Conservation (phyloP, 2,888 invertebrate species). For the Stenolophus ochropezus region DNA sequence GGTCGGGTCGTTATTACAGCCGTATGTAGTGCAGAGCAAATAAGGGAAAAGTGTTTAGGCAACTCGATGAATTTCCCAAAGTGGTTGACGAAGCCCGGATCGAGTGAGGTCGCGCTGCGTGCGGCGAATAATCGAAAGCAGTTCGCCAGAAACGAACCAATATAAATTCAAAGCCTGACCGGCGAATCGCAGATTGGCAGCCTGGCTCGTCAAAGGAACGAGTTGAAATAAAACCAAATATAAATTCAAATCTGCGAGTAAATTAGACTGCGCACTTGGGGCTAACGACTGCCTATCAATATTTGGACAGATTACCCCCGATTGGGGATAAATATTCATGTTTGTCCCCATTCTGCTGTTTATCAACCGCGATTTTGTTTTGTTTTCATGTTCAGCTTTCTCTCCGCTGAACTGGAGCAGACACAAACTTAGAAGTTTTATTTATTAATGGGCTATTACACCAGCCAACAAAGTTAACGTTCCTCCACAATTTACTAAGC, state of each 20-base stretch:
- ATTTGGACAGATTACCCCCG: conserved; percentile 3
- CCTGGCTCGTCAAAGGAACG: conserved; percentile 32
- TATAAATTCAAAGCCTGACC: conserved; percentile 55
- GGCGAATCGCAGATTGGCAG: conserved; percentile 1
- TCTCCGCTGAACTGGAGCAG: too few relatives aligned
- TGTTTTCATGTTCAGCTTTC: not conserved
- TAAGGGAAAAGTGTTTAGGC: conserved; percentile 54
- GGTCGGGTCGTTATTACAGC: conserved; percentile 14
- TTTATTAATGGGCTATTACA: too few relatives aligned
- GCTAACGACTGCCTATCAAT: conserved; percentile 22
- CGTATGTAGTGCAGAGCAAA: conserved; percentile 55
- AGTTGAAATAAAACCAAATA: conserved; percentile 50
- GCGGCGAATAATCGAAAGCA: conserved; percentile 53
- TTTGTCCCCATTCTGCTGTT: not conserved
- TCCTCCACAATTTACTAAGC: too few relatives aligned
- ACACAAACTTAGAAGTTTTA: too few relatives aligned
- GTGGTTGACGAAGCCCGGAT: conserved; percentile 19
- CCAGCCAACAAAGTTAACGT: too few relatives aligned
- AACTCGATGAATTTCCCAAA: conserved; percentile 43
- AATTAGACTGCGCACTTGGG: conserved; percentile 33
- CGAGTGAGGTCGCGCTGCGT: conserved; percentile 12
- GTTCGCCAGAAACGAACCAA: conserved; percentile 49
- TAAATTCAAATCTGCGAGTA: conserved; percentile 39
- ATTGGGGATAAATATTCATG: conserved; percentile 24
- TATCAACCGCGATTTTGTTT: conserved; percentile 1